Conservation (phyloP, 1,140 invertebrate genomes). For the Laupala kohalensis region DNA sequence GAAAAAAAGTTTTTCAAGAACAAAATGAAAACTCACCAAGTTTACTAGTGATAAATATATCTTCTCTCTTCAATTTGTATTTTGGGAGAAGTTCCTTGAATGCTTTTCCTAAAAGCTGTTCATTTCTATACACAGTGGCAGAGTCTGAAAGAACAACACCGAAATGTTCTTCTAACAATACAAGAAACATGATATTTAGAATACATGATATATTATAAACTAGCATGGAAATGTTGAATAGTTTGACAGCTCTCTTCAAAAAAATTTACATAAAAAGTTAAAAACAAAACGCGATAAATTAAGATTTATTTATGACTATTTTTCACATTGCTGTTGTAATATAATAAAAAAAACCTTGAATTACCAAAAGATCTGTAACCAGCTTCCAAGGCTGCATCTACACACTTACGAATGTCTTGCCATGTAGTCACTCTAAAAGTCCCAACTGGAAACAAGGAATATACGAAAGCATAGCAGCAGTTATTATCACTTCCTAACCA, state of each 20-base stretch:
- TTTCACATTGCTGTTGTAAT: too few relatives aligned
- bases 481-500: background rate
- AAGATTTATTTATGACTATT: too few relatives aligned
- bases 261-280: too few relatives aligned
- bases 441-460: slow-evolving; percentile 31
- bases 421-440: slow-evolving; percentile 33
- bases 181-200: too few relatives aligned
- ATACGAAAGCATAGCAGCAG: background rate
- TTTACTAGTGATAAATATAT: slow-evolving; percentile 70
- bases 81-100: slow-evolving; percentile 44
- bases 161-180: background rate
- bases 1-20: background rate
- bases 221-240: slow-evolving; percentile 8
- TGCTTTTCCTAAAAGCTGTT: slow-evolving; percentile 47
- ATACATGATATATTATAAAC: background rate
- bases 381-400: slow-evolving; percentile 35
- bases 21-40: slow-evolving; percentile 36
- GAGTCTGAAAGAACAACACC: slow-evolving; percentile 43
- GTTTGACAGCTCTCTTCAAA: background rate
- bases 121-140: slow-evolving; percentile 59
- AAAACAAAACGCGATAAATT: too few relatives aligned
- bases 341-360: slow-evolving; percentile 14
- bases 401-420: slow-evolving; percentile 29
- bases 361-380: slow-evolving; percentile 46
- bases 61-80: slow-evolving; percentile 46